These are phyloP conservation scores for Pinctada fucata DNA, from an alignment of 2,888 invertebrate genomes.

Conservation along the genomic window DNA sequence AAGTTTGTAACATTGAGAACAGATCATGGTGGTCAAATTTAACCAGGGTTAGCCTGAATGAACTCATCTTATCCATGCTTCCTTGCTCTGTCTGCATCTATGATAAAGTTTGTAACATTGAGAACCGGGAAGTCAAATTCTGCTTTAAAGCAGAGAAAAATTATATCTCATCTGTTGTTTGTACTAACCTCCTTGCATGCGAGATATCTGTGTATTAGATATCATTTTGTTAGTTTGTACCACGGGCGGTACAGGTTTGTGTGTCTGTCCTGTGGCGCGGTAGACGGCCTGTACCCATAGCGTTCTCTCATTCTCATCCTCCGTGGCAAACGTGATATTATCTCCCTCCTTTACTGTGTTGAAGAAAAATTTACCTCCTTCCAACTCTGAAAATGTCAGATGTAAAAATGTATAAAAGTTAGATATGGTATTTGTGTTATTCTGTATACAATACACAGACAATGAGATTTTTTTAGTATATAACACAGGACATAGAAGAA, in stretches of 20 bases:
- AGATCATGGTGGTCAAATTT: slow-evolving; percentile 93
- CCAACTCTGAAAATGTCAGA: slow-evolving; percentile 83
- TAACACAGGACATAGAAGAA: too few relatives aligned
- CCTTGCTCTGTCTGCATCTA: slow-evolving; percentile 92
- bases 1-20: slow-evolving; percentile 92
- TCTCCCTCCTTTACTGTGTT: slow-evolving; percentile 99
- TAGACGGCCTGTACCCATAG: slow-evolving; percentile 99
- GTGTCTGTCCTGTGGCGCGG: slow-evolving; percentile 99
- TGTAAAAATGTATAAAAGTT: neutral
- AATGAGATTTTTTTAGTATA: too few relatives aligned
- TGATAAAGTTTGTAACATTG: slow-evolving; percentile 41
- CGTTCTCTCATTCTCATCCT: slow-evolving; percentile 92
- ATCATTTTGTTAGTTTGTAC: slow-evolving; percentile 80
- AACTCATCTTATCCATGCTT: slow-evolving; percentile 99
- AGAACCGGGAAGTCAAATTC: too few relatives aligned
- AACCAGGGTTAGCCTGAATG: slow-evolving; percentile 98
- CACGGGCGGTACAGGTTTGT: slow-evolving; percentile 95
- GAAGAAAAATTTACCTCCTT: slow-evolving; percentile 96
- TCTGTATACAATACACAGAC: too few relatives aligned
- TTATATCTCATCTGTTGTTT: too few relatives aligned
- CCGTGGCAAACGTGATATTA: slow-evolving; percentile 88
- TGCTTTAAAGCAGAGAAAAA: too few relatives aligned
- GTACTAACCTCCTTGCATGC: slow-evolving; percentile 90
- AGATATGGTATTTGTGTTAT: too few relatives aligned
- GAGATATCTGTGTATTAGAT: slow-evolving; percentile 84